Conservation (phyloP, 2,888 invertebrate genomes). For the Dorcus hopei region DNA sequence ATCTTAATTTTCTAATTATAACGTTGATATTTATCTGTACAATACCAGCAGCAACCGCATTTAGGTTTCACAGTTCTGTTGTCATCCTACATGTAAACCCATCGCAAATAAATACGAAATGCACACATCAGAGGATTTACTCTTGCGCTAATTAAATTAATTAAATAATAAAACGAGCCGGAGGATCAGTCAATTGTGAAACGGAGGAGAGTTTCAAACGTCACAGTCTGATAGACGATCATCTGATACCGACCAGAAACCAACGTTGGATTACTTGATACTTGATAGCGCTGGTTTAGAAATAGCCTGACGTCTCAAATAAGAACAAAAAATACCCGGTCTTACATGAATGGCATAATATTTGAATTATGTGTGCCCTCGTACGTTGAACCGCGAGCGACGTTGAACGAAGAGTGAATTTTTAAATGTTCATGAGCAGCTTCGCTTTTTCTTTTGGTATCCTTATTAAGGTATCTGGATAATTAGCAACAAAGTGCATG, state of each 20-base stretch:
- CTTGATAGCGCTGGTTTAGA: constrained; percentile 12
- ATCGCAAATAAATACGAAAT: neutral
- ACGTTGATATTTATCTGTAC: no score
- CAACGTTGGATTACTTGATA: constrained; percentile 15
- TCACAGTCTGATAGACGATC: constrained; percentile 16
- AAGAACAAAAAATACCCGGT: neutral
- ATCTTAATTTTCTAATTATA: no score
- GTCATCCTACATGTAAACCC: no score
- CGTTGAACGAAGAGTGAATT: no score
- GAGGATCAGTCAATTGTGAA: constrained; percentile 15
- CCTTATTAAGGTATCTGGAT: no score
- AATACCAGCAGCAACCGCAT: no score
- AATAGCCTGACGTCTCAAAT: constrained; percentile 1
- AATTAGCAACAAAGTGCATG: no score
- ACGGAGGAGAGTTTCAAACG: constrained; percentile 11
- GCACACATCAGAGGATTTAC: neutral
- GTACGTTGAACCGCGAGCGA: neutral
- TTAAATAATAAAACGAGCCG: constrained; percentile 17
- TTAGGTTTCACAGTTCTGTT: no score
- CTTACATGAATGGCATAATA: neutral
- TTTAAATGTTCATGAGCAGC: no score
- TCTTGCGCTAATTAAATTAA: constrained; percentile 12
- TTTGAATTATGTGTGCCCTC: neutral
- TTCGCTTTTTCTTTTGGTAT: no score
- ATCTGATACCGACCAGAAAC: constrained; percentile 11